These are phyloP conservation scores for Prostheceraeus crozeri DNA, from an alignment of 2,888 invertebrate genomes.

Conservation along the genomic window DNA sequence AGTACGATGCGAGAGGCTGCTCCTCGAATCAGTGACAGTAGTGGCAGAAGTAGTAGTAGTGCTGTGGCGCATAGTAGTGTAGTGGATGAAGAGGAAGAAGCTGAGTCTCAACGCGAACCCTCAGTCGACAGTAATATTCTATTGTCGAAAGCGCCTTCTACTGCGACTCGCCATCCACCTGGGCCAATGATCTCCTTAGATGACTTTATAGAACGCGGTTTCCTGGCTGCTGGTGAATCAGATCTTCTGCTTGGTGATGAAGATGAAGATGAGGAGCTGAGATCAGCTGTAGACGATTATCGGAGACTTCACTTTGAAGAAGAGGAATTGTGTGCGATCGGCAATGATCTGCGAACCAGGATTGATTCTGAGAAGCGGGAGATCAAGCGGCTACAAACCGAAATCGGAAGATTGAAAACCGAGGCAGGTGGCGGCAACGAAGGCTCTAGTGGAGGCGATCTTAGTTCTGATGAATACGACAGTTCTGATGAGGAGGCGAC, in stretches of 20 bases:
- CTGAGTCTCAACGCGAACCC: not conserved
- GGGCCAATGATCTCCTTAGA: too few relatives aligned
- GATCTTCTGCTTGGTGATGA: too few relatives aligned
- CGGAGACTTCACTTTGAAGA: not conserved
- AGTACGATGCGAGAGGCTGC: too few relatives aligned
- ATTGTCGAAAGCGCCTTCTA: too few relatives aligned
- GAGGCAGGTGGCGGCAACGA: constrained; percentile 1
- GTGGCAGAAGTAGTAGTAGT: too few relatives aligned
- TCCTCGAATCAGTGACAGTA: too few relatives aligned
- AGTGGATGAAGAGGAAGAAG: constrained; percentile 22
- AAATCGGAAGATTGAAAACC: too few relatives aligned
- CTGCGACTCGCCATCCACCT: too few relatives aligned
- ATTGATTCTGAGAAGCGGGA: constrained; percentile 1
- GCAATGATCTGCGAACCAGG: constrained; percentile 25
- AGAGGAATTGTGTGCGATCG: constrained; percentile 17
- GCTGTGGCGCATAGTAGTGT: too few relatives aligned
- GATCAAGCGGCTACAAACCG: not conserved
- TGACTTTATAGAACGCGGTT: not conserved
- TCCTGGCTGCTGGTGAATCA: constrained; percentile 20
- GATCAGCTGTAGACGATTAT: constrained; percentile 3
- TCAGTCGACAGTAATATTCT: not conserved
- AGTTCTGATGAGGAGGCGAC: not conserved
- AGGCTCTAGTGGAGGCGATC: not conserved
- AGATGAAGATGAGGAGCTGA: constrained; percentile 4
- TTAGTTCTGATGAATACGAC: too few relatives aligned